These are phyloP conservation scores for Atethmia centrago DNA, from an alignment of 2,888 invertebrate species.

Conservation along the genomic window DNA sequence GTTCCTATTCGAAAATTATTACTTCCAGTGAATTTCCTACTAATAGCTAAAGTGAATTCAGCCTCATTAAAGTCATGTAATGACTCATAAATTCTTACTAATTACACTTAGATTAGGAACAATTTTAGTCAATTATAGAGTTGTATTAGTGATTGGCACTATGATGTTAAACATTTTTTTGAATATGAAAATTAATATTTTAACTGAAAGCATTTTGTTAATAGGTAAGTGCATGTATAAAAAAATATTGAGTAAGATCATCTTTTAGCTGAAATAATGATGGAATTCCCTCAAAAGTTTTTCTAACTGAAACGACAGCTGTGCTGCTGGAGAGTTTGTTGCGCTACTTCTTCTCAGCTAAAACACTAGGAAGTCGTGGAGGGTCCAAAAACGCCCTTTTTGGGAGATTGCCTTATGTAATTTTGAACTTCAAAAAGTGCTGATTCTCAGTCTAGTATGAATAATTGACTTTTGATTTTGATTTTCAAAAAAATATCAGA, in stretches of 20 bases:
- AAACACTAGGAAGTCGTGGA: no score
- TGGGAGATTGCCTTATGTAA: no score
- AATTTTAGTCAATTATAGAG: not conserved
- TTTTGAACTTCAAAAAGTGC: no score
- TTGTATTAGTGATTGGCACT: not conserved
- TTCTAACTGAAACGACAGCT: no score
- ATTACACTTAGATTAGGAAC: constrained; percentile 20
- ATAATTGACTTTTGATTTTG: no score
- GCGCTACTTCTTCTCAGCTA: no score
- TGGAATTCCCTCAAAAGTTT: not conserved
- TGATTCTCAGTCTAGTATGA: no score
- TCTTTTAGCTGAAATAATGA: not conserved
- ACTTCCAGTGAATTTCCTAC: not conserved
- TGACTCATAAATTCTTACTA: constrained; percentile 28
- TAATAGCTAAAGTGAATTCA: not conserved
- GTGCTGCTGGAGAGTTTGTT: no score
- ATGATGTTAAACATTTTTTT: not conserved
- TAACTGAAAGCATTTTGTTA: constrained; percentile 6
- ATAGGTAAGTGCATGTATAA: constrained; percentile 33
- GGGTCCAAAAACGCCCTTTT: no score
- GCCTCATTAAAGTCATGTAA: constrained; percentile 8
- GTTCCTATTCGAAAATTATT: no score
- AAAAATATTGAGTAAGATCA: not conserved
- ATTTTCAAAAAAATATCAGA: not conserved
- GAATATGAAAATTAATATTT: constrained; percentile 1